Evolutionary conservation across 2,113 vertebrate species (phyloP).

Genomic region (Prochilodus magdalenae): DNA sequence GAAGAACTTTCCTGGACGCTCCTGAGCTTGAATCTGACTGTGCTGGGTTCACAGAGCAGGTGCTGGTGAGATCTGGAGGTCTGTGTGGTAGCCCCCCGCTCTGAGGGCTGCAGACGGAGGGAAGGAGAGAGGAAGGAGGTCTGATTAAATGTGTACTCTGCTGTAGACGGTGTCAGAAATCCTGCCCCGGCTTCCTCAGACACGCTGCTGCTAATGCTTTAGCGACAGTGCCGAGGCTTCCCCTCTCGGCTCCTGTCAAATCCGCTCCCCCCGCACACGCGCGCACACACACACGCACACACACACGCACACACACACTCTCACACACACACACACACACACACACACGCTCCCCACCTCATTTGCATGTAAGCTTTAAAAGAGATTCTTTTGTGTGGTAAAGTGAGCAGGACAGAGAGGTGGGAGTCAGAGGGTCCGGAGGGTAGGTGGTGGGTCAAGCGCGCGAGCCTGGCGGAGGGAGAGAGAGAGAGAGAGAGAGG

Average conservation of each 20-base stretch:
- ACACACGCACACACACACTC: too few species aligned
- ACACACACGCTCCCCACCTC: conserved; percentile 70
- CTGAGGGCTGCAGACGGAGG: too few species aligned
- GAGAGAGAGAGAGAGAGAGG: neutral
- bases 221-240: conserved; percentile 63
- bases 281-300: too few species aligned
- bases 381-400: conserved; percentile 80
- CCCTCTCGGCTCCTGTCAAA: conserved; percentile 84
- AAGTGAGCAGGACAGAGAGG: conserved; percentile 69
- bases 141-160: neutral
- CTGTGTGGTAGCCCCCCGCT: too few species aligned
- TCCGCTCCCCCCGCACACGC: conserved; percentile 68
- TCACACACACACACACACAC: too few species aligned
- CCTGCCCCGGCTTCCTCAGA: neutral
- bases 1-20: too few species aligned
- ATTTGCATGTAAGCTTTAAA: conserved; percentile 93
- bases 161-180: neutral
- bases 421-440: conserved; percentile 63
- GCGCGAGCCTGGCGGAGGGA: neutral
- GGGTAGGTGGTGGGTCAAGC: conserved; percentile 31
- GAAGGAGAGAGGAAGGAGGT: too few species aligned
- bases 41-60: too few species aligned
- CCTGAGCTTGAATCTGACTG: too few species aligned
- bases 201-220: conserved; percentile 61
- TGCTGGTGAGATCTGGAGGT: too few species aligned